These are phyloP conservation scores for Grapholita molesta DNA, from an alignment of 1,140 invertebrate genomes.

Conservation along the genomic window DNA sequence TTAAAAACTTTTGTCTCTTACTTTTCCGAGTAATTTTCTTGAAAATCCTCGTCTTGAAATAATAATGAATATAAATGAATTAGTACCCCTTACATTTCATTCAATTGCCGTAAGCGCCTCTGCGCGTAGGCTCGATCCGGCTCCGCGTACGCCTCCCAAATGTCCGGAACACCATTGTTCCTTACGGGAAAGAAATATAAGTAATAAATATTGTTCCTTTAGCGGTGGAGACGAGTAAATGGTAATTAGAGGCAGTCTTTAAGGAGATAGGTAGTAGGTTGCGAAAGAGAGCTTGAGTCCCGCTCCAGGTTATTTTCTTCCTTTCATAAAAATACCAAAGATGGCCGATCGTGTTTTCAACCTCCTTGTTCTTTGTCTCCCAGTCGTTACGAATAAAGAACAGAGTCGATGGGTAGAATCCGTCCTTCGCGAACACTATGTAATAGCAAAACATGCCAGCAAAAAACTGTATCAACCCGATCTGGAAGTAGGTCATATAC, in stretches of 20 bases:
- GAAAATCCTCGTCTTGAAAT: no score
- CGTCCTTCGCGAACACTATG: conserved; percentile 90
- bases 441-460: conserved; percentile 94
- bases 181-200: no score
- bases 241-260: no score
- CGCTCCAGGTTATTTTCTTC: no score
- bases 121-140: neutral
- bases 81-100: neutral
- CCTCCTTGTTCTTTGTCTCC: conserved; percentile 84
- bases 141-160: no score
- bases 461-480: conserved; percentile 92
- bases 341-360: conserved; percentile 89
- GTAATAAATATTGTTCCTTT: no score
- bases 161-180: no score
- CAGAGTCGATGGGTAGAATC: conserved; percentile 85
- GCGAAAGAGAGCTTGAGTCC: no score
- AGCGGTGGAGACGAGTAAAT: no score
- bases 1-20: no score
- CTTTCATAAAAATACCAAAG: conserved; percentile 84
- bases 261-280: no score
- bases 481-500: conserved; percentile 92
- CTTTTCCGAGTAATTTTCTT: no score
- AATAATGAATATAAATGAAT: neutral
- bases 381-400: conserved; percentile 83
- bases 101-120: neutral